Evolutionary conservation across 2,888 invertebrate species (phyloP).

Genomic region (Aphrophora alni): DNA sequence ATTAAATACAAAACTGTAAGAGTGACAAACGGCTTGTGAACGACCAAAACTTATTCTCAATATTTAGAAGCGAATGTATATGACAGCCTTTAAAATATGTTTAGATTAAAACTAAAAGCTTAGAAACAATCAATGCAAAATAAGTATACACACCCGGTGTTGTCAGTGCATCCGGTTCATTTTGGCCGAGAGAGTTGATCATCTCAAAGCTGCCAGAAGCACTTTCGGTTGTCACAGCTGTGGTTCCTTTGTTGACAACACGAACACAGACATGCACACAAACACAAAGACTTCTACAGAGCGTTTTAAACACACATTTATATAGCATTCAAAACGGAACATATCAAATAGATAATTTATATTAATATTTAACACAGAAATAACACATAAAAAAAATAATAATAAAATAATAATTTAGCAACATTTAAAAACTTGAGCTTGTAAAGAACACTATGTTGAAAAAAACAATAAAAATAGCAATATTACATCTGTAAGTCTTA

Average conservation of each 20-base stretch:
- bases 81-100: too few species aligned
- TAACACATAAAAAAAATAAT: background rate
- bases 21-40: too few species aligned
- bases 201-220: conserved; percentile 70
- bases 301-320: conserved; percentile 43
- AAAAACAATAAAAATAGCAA: background rate
- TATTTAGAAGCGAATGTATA: too few species aligned
- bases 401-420: too few species aligned
- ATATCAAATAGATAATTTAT: background rate
- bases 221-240: conserved; percentile 57
- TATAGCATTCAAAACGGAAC: background rate
- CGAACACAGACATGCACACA: conserved; percentile 35
- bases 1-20: too few species aligned
- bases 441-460: background rate
- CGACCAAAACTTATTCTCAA: too few species aligned
- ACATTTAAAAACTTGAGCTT: background rate
- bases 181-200: conserved; percentile 66
- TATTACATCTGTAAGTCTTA: too few species aligned
- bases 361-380: background rate
- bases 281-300: conserved; percentile 23
- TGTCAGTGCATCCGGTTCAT: background rate
- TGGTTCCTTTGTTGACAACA: conserved; percentile 53
- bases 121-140: too few species aligned
- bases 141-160: background rate
- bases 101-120: too few species aligned